Conservation (phyloP, 2,797 vertebrate genomes). For the Melopsittacus undulatus region DNA sequence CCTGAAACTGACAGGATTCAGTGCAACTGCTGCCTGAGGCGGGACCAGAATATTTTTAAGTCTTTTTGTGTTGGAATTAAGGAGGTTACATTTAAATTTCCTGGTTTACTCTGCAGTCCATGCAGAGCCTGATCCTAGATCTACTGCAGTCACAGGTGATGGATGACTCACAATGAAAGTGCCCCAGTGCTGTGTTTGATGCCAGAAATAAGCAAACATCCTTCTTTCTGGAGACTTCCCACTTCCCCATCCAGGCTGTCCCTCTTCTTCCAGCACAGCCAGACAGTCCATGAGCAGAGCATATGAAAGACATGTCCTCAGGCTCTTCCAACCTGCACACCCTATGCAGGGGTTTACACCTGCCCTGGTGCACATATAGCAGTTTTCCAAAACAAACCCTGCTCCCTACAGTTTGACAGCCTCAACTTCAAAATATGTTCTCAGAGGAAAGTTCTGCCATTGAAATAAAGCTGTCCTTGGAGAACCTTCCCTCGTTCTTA, state of each 20-base stretch:
- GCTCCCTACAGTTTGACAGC: no score
- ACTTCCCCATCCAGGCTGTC: rapidly evolving
- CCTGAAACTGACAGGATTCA: neutral
- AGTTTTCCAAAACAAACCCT: neutral
- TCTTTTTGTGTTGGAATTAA: neutral
- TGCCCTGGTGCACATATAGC: neutral
- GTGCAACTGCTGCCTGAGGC: rapidly evolving
- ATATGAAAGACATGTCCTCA: rapidly evolving
- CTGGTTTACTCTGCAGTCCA: neutral
- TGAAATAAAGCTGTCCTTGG: neutral
- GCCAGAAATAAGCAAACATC: neutral
- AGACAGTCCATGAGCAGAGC: neutral
- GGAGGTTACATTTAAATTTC: neutral
- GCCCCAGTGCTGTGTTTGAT: neutral
- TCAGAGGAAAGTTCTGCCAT: neutral
- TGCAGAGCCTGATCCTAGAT: neutral
- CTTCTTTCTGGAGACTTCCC: neutral
- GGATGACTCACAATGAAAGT: neutral
- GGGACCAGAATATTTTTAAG: neutral
- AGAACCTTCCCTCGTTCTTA: neutral
- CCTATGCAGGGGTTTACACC: neutral
- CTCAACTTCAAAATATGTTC: neutral
- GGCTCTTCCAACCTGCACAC: neutral
- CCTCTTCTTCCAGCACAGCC: neutral
- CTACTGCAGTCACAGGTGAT: neutral